A percentile compares a stretch with the other conserved stretches of the same genome.
These are phyloP conservation scores for Xiphias gladius DNA, from an alignment of 2,113 vertebrate species.

Conservation along the genomic window DNA sequence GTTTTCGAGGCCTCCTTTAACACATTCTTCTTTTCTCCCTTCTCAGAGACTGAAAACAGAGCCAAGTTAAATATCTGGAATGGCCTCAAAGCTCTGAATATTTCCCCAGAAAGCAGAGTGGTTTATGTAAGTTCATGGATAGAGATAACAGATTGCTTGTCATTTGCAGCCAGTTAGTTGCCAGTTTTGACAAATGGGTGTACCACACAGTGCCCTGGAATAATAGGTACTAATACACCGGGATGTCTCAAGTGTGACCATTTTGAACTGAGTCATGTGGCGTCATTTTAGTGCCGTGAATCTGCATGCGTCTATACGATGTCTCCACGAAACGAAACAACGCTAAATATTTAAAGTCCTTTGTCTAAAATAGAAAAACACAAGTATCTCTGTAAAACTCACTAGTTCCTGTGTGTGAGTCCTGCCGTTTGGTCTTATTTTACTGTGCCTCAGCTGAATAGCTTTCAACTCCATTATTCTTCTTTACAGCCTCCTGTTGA, in stretches of 20 bases:
- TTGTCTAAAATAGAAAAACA: conserved; percentile 1
- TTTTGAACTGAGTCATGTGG: conserved; percentile 12
- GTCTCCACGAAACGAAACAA: neutral
- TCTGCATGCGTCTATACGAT: conserved; percentile 14
- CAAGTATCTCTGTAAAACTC: conserved; percentile 7
- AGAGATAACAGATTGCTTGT: conserved; percentile 70
- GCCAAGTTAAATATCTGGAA: conserved; percentile 78
- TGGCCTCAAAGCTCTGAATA: conserved; percentile 65
- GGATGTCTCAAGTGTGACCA: conserved; percentile 26
- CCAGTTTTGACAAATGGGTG: conserved; percentile 43
- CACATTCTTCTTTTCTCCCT: conserved; percentile 46
- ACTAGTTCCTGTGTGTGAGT: conserved; percentile 11
- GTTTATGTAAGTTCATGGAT: conserved; percentile 67
- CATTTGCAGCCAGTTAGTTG: conserved; percentile 53
- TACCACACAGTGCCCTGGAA: conserved; percentile 37
- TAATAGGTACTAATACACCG: conserved; percentile 48
- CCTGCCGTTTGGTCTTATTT: neutral
- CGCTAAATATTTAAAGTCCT: conserved; percentile 1
- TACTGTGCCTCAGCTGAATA: conserved; percentile 1
- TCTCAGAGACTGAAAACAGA: conserved; percentile 48
- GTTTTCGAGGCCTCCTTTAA: conserved; percentile 43
- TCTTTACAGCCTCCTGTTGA: conserved; percentile 33
- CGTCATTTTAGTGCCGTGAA: neutral
- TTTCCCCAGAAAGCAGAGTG: conserved; percentile 61
- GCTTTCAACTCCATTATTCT: conserved; percentile 44